Evolutionary conservation across 1,140 invertebrate species (phyloP), one percentile per base, ranked within the genome.

Genomic region (Aphaenogaster ashmeadi): DNA sequence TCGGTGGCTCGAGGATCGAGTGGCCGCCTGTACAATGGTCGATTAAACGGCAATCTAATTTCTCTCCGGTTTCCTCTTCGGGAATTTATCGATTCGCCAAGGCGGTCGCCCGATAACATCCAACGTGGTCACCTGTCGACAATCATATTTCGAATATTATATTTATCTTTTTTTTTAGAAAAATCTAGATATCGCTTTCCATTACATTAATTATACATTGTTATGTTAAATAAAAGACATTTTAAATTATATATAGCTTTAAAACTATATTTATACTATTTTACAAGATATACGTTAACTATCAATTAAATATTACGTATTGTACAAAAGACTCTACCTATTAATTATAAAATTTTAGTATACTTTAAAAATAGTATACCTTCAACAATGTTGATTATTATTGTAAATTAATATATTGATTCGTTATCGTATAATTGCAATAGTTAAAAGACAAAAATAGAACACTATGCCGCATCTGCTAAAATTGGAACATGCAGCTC

Each of bases 31-130:
- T 54, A 54, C 52, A 79, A 67, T 79, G 38, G 54, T 60, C 78
- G 71, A 77, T 84, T 64, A 54, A 60, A 71, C 71, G 54, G 54
- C 50, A 72, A 75, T 88, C 52, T 38, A 67, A 80, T 80, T 89
- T 74, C 88, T 47, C 41, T 44, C 21, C 15, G 15, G 15, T 67
- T 89, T 58, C 54, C 15, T 58, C 47, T n/a, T 52, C 60, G 67
- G 15, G 60, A 88, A 86, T 64, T 79, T 67, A 72, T 64, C 38
- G 66, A 88, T 88, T 86, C 52, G 69, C 60, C 21, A 80, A 67
- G 41, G 44, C 58, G 58, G 44, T 67, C 67, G 11, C 33, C 7
- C 74, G 77, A 71, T 86, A 79, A 86, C 47, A 77, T 44, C n/a
- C 33, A 47, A 41, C 1, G 11, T n/a, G 41, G 41, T 21, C 60